Conservation (phyloP, 2,888 invertebrate genomes). For the Torymus tubicola region DNA sequence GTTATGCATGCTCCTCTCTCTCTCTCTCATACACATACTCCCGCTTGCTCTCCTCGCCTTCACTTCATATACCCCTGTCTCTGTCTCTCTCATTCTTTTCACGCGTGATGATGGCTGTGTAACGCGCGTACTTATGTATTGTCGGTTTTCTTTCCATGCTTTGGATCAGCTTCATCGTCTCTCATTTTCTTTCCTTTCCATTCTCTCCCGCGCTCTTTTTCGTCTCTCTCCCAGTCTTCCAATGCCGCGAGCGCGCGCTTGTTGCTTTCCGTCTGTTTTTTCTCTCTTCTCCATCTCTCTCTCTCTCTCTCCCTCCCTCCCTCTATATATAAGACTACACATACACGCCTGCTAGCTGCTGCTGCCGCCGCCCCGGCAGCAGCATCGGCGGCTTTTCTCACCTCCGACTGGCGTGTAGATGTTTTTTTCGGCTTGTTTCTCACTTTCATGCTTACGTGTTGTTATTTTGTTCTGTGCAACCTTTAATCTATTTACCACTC, state of each 20-base stretch:
- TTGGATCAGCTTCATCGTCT: no score
- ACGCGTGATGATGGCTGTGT: not conserved
- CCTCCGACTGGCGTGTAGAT: no score
- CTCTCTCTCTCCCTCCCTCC: no score
- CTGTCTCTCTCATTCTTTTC: not conserved
- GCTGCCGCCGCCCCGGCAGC: no score
- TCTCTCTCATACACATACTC: not conserved
- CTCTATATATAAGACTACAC: no score
- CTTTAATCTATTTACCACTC: slow-evolving; percentile 11
- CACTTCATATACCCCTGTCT: not conserved
- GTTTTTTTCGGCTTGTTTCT: no score
- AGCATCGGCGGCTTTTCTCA: no score
- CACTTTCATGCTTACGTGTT: slow-evolving; percentile 58
- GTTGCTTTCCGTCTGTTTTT: not conserved
- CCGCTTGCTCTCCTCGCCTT: not conserved
- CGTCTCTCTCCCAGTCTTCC: not conserved
- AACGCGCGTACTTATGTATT: not conserved
- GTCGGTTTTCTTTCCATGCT: no score
- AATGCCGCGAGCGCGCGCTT: no score
- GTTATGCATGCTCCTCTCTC: slow-evolving; percentile 2
- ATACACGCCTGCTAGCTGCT: no score
- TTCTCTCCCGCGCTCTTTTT: slow-evolving; percentile 1
- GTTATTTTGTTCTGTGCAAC: slow-evolving; percentile 66
- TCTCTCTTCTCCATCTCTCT: not conserved
- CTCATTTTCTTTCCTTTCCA: no score